Percentiles rank a stretch among this genome's conserved stretches.
Conservation (phyloP, 2,797 vertebrate species). For the Epinephelus malabaricus region DNA sequence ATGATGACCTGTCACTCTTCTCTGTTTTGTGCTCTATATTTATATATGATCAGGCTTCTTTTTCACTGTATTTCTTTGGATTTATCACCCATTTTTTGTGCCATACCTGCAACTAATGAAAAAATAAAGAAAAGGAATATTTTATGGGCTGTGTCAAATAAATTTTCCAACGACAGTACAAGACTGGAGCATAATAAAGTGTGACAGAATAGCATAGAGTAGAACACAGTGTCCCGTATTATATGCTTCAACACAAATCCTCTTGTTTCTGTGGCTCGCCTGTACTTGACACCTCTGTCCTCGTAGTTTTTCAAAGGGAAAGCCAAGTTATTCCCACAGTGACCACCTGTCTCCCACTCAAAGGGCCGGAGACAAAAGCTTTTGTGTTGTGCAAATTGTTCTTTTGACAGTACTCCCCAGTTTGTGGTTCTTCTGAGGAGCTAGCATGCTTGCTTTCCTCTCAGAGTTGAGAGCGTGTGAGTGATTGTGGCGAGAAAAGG, state of each 20-base stretch:
- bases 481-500: slow-evolving; percentile 62
- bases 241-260: slow-evolving; percentile 33
- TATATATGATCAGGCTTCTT: slow-evolving; percentile 83
- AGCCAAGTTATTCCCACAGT: slow-evolving; percentile 66
- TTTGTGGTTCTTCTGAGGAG: slow-evolving; percentile 63
- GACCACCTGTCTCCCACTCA: slow-evolving; percentile 68
- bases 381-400: slow-evolving; percentile 81
- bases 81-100: slow-evolving; percentile 85
- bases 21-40: slow-evolving; percentile 86
- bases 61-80: slow-evolving; percentile 85
- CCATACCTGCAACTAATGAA: slow-evolving; percentile 88
- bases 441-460: slow-evolving; percentile 49
- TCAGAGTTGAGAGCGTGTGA: slow-evolving; percentile 51
- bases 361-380: slow-evolving; percentile 72
- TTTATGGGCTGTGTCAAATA: slow-evolving; percentile 72
- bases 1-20: slow-evolving; percentile 81
- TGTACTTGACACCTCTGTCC: slow-evolving; percentile 57
- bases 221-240: slow-evolving; percentile 1
- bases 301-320: slow-evolving; percentile 59
- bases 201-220: background rate
- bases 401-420: slow-evolving; percentile 68
- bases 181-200: background rate
- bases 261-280: slow-evolving; percentile 41
- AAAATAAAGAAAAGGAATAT: slow-evolving; percentile 87
- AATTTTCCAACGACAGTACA: background rate